Evolutionary conservation across 2,797 vertebrate species (phyloP).

Genomic region (Aselliscus stoliczkanus): DNA sequence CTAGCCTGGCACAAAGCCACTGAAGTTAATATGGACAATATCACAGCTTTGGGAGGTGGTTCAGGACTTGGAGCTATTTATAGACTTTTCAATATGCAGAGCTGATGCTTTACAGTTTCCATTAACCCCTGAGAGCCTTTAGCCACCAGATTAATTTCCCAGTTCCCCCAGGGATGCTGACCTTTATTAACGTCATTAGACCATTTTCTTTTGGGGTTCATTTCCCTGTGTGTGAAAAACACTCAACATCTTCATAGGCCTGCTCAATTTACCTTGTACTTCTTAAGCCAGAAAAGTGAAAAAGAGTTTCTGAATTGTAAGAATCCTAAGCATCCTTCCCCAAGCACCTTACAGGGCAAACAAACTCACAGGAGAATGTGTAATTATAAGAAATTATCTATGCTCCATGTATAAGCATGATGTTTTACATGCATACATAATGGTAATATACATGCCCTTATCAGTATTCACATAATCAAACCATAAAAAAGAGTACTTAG

Average conservation of each 20-base stretch:
- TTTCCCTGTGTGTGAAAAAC: neutral
- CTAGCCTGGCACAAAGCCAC: neutral
- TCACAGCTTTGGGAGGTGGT: neutral
- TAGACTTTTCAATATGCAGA: constrained; percentile 58
- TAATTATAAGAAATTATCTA: neutral
- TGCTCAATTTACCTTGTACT: constrained; percentile 18
- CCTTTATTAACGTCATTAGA: constrained; percentile 63
- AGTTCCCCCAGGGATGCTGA: constrained; percentile 46
- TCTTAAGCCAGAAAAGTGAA: neutral
- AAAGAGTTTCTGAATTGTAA: neutral
- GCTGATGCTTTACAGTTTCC: constrained; percentile 19
- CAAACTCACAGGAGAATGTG: neutral
- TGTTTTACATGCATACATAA: neutral
- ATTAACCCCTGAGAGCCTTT: constrained; percentile 60
- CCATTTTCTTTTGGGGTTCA: constrained; percentile 45
- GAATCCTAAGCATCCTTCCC: neutral
- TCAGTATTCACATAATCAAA: neutral
- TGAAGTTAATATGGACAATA: neutral
- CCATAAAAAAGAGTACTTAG: neutral
- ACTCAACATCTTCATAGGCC: neutral
- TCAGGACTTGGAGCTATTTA: constrained; percentile 54
- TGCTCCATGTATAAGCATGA: neutral
- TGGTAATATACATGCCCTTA: neutral
- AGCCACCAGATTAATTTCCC: constrained; percentile 60
- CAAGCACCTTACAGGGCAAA: neutral